Evolutionary conservation across 53 echinoderm and acorn worm genomes (phyloP).

Genomic region (Paracentrotus lividus): DNA sequence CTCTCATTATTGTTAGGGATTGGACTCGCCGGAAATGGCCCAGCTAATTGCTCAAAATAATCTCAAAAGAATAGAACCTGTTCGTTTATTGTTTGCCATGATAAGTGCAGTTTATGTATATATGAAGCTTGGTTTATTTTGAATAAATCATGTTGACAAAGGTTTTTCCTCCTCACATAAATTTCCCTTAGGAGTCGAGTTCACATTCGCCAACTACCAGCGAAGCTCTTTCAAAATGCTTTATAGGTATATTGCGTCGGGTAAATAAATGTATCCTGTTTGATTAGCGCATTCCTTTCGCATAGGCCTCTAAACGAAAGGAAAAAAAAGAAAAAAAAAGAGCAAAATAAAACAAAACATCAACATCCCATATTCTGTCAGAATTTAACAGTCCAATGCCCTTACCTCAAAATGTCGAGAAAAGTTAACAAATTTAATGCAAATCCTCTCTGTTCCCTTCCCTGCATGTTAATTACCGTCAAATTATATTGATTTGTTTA

Average conservation of each 20-base stretch:
- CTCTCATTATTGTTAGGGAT: background rate
- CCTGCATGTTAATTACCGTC: background rate
- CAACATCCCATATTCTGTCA: no score
- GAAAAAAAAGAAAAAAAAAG: no score
- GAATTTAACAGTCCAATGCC: no score
- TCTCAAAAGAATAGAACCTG: background rate
- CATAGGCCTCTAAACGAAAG: no score
- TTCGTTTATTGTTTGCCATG: background rate
- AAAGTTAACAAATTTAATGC: no score
- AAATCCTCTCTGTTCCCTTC: no score
- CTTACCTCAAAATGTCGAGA: no score
- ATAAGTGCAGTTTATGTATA: background rate
- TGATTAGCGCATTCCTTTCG: no score
- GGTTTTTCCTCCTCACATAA: background rate
- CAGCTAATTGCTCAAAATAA: background rate
- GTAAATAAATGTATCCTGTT: background rate
- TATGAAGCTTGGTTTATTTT: conserved; percentile 7
- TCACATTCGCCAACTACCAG: no score
- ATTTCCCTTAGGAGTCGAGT: background rate
- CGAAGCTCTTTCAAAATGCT: no score
- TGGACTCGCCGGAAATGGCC: background rate
- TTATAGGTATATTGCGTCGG: no score
- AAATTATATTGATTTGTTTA: background rate
- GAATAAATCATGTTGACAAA: background rate
- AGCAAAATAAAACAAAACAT: no score